Base-by-base conservation (phyloP, 2,888 invertebrate species). In the Eupeodes latifasciatus region DNA sequence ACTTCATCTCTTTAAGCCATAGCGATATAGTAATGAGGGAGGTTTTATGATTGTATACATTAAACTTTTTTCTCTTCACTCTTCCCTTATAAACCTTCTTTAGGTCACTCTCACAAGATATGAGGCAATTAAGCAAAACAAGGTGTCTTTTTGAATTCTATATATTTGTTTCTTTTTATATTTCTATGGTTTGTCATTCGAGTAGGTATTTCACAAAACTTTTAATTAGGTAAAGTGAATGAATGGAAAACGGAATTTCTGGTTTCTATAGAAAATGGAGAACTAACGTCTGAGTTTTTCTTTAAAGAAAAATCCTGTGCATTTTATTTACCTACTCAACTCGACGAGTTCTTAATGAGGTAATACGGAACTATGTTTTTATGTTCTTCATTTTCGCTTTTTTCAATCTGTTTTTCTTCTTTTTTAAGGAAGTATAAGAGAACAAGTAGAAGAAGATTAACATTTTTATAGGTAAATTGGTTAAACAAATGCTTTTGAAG, bases 201-300 rank as follows among this genome's bases (percentile, higher is more conserved):
- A 49, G 61, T 19, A n/a, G 64, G 74, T 62, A 49, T 84, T 82
- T 67, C 57, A 36, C 5, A 44, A 88, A 40, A 88, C 74, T 88
- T 88, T 88, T 88, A 88, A 88, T 88, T 84, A 81, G 81, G 77
- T 67, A 19, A 84, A 88, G 61, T 77, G 80, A 88, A 81, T 75
- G 77, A 84, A 84, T 67, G 75, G 84, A 84, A 84, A 74, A 81
- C 59, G 81, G 81, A 88, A 81, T 57, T 80, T 84, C 84, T 77
- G 77, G 88, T 74, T 57, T 81, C 77, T 69, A 34, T 74, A 2
- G 12, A n/a, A 49, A 61, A 55, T 75, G 72, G n/a, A 27, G 27
- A 53, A 69, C 53, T 36, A 4, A 6, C 4, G 34, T 64, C 19
- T 10, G 61, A 51, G 74, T 69, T 66, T 36, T 34, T 0, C 34